Base-by-base conservation (phyloP, 2,888 invertebrate genomes). In the Pheosia gnoma region DNA sequence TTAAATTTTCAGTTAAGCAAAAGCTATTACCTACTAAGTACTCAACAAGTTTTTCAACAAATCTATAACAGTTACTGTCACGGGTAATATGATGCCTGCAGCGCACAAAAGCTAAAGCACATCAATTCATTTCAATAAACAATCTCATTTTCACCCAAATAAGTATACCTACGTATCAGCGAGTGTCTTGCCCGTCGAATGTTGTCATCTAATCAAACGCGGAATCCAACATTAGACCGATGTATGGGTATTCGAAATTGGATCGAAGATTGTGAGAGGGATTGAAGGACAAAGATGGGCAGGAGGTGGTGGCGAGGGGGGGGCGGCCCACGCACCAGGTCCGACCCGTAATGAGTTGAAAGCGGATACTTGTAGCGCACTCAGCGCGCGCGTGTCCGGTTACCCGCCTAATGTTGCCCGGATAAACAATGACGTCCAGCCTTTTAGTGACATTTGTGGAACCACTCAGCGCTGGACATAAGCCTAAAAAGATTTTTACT, bases 341-440 rank as follows among this genome's bases (percentile, higher is more conserved):
- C 91, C 91, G 88, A 86, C 80, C 91, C 86, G 90, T 93, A 93
- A 93, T 93, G 93, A 93, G 93, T 93, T 93, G 93, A 93, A 93
- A 93, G 93, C 93, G 91, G 93, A 93, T 93, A 93, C 93, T 93
- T 93, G 93, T 93, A 93, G 91, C 92, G 92, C 93, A 93, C 93
- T 93, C 93, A 93, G 89, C 84, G 84, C 89, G 92, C 87, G 90
- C 93, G 93, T 93, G 93, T 93, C 93, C 93, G 92, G 93, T 93
- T 93, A 92, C 93, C 90, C 91, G 92, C 91, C 92, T 93, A 93
- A 93, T 93, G 93, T 91, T 89, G 87, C 86, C 90, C 92, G 93
- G 93, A 93, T 93, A 93, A 93, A 93, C 93, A 93, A 93, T 92
- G 93, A 92, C 92, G 92, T 89, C 90, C 91, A 91, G 93, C 92